A percentile compares a stretch with the other conserved stretches of the same genome.
phyloP scores from a whole-genome alignment of 2,113 vertebrate species.

The Apistogramma diplotaenia region DNA sequence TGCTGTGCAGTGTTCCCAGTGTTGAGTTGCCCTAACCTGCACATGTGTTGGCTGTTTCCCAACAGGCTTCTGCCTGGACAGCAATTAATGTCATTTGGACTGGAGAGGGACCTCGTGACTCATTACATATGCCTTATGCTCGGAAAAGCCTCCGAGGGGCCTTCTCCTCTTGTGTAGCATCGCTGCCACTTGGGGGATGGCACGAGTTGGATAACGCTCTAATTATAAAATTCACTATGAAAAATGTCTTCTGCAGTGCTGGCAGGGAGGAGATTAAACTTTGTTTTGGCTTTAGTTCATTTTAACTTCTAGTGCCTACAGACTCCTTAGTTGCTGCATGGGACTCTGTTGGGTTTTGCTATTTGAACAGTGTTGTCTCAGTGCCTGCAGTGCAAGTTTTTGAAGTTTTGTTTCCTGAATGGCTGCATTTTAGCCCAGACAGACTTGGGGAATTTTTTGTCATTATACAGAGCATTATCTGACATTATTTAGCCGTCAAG shows the following conservation, averaged over 20 bases:
- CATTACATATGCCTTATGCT: conserved; percentile 64
- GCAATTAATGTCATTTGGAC: conserved; percentile 69
- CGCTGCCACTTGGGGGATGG: conserved; percentile 54
- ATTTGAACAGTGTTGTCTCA: conserved; percentile 1
- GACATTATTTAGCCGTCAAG: conserved; percentile 35
- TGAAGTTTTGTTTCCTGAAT: background rate
- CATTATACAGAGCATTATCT: conserved; percentile 12
- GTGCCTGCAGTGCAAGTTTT: background rate
- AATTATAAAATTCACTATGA: conserved; percentile 61
- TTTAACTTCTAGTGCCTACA: conserved; percentile 13
- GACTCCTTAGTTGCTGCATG: conserved; percentile 1
- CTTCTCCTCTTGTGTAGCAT: conserved; percentile 49
- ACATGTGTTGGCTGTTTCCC: conserved; percentile 45
- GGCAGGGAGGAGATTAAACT: conserved; percentile 56
- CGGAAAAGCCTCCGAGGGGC: conserved; percentile 52
- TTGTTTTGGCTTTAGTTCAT: conserved; percentile 41
- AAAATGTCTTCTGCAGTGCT: conserved; percentile 45
- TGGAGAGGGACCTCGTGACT: conserved; percentile 60
- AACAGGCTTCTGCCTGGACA: conserved; percentile 65
- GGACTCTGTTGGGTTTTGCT: background rate
- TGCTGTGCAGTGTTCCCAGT: background rate
- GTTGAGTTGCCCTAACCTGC: conserved; percentile 26
- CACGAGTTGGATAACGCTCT: conserved; percentile 59
- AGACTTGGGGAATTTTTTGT: too few relatives aligned
- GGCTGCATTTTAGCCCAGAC: background rate